Evolutionary conservation across 2,797 vertebrate genomes (phyloP).

Genomic region (Cryptoprocta ferox): DNA sequence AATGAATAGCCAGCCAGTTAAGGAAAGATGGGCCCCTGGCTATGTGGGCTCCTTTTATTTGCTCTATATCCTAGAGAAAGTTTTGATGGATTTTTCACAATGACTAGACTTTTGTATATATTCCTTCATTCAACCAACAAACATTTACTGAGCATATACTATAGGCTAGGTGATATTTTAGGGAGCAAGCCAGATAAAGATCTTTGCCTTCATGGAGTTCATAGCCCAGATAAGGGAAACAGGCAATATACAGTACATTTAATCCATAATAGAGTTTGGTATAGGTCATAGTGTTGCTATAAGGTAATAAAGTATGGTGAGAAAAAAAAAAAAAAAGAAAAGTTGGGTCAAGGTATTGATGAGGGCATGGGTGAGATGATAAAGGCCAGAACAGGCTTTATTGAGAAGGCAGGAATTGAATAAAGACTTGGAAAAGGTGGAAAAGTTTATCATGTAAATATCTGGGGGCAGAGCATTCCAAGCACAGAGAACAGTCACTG

Average conservation of each 20-base stretch:
- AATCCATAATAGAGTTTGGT: not conserved
- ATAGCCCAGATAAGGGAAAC: not conserved
- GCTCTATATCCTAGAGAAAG: not conserved
- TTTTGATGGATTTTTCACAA: not conserved
- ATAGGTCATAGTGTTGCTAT: not conserved
- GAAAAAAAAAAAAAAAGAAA: not conserved
- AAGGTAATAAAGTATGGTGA: not conserved
- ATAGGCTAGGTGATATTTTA: not conserved
- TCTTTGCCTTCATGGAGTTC: not conserved
- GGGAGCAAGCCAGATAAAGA: slow-evolving; percentile 23
- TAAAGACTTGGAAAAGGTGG: slow-evolving; percentile 24
- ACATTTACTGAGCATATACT: not conserved
- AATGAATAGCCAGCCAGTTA: not conserved
- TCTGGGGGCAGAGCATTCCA: not conserved
- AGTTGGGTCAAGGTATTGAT: not conserved
- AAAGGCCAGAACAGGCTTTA: not conserved
- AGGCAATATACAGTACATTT: not conserved
- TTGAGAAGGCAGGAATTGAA: not conserved
- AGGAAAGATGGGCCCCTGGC: not conserved
- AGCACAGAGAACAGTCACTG: not conserved
- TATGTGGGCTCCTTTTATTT: not conserved
- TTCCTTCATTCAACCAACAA: not conserved
- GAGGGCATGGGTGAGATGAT: not conserved
- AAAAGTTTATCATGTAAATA: not conserved
- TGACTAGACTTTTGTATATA: not conserved